Evolutionary conservation across 1,140 invertebrate species (phyloP), one percentile per base, ranked within the genome.

Genomic region (Heliconius nattereri): DNA sequence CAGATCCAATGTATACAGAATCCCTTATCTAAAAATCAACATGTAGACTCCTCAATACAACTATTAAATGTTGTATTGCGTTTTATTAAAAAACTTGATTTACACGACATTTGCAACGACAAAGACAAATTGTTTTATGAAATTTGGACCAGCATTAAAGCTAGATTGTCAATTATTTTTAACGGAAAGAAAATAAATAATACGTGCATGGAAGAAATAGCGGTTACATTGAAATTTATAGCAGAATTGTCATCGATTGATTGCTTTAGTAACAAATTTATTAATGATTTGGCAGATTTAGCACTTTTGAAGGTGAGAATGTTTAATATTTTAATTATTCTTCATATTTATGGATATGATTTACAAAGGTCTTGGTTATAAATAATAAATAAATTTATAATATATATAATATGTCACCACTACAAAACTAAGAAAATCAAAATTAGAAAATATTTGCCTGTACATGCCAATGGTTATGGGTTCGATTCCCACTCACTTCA

Each of bases 81-180:
- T 26, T 87, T 92, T 70, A 85, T 92, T 16, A 93, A 92, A 54
- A 94, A 91, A 81, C 79, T 94, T 2, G 92, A 91, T 78, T 81
- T 84, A 0, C 89, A 93, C 52, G 37, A 83, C 3, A 86, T 91
- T n/a, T 93, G 92, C 80, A 71, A 87, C 76, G 82, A 89, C 8
- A 92, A 91, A 83, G 91, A 93, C 70, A 83, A 87, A 80, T n/a
- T 92, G 7, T 90, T 91, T 52, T 52, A 85, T 13, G 78, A 87
- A 80, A 90, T 92, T 73, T 94, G 92, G 91, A 74, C 80, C 0
- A 84, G 87, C 75, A 66, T 94, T 8, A 91, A 89, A 84, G 45
- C 81, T 9, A 84, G 93, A 73, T 78, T 92, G 37, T 72, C 83
- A 35, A 82, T 89, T 13, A 66, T 85, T 3, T 86, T 83, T 37